Percentiles rank a stretch among this genome's conserved stretches.
phyloP scores from a whole-genome alignment of 2,888 invertebrate genomes.

The Dynastes hyllus region DNA sequence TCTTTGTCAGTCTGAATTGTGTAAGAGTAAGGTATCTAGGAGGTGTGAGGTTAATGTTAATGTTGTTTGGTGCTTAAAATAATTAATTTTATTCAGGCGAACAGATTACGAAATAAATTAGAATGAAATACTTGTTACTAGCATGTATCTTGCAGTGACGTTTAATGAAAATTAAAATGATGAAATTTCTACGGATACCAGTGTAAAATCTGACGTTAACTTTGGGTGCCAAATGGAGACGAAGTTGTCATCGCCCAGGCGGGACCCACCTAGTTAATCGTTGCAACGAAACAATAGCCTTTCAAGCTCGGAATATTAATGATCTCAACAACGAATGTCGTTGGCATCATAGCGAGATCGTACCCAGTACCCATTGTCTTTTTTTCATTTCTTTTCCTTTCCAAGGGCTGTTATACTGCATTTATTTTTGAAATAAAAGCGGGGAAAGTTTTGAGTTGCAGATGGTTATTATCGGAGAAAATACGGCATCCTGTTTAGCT shows the following conservation, averaged over 20 bases:
- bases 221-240: background rate
- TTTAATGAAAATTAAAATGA: no score
- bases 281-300: background rate
- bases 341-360: background rate
- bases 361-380: conserved; percentile 2
- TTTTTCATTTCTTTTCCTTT: background rate
- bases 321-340: background rate
- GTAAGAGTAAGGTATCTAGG: no score
- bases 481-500: background rate
- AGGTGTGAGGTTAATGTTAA: no score
- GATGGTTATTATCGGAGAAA: background rate
- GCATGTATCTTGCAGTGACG: no score
- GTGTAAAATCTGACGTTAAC: background rate
- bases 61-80: no score
- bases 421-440: conserved; percentile 5
- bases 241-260: background rate
- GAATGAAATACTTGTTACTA: no score
- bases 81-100: no score
- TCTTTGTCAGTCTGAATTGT: no score
- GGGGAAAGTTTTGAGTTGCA: no score
- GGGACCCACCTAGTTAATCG: background rate
- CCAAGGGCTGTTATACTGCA: background rate
- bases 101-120: no score
- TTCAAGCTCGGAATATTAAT: conserved; percentile 1
- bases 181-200: no score